Evolutionary conservation across 2,888 invertebrate genomes (phyloP).

Genomic region (Isotomurus palustris): DNA sequence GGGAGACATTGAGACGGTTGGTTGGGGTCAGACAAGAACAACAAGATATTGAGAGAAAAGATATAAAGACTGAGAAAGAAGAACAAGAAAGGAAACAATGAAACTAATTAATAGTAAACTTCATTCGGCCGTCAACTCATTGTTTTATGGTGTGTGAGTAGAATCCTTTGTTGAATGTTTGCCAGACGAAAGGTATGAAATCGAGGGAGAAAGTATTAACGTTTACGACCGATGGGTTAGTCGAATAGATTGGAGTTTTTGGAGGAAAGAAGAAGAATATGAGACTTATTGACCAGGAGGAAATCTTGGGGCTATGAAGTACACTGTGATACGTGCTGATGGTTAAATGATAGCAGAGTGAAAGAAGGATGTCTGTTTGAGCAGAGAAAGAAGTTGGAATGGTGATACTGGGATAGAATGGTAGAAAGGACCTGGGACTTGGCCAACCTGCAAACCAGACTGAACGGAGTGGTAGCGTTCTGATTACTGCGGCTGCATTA

Average conservation of each 20-base stretch:
- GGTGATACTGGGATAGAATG: too few relatives aligned
- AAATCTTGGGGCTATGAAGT: background rate
- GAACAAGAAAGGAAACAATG: background rate
- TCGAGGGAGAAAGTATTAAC: background rate
- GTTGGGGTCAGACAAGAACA: background rate
- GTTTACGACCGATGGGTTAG: background rate
- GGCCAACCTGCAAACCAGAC: too few relatives aligned
- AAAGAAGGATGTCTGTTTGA: background rate
- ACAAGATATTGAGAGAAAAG: background rate
- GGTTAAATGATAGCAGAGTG: background rate
- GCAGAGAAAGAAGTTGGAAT: background rate
- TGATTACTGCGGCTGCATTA: slow-evolving; percentile 11
- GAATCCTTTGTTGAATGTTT: too few relatives aligned
- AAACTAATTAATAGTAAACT: background rate
- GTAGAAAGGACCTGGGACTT: too few relatives aligned
- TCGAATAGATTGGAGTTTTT: background rate
- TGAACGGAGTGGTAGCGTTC: slow-evolving; percentile 2
- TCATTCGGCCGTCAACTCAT: slow-evolving; percentile 31
- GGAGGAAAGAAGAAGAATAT: background rate
- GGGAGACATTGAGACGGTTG: slow-evolving; percentile 18
- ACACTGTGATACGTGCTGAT: background rate
- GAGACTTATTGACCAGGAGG: background rate
- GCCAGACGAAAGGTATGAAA: background rate
- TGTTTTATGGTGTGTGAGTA: background rate
- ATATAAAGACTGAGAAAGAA: background rate